These are phyloP conservation scores for Zaprionus kolodkinae DNA, from an alignment of 1,140 invertebrate species.

Conservation along the genomic window DNA sequence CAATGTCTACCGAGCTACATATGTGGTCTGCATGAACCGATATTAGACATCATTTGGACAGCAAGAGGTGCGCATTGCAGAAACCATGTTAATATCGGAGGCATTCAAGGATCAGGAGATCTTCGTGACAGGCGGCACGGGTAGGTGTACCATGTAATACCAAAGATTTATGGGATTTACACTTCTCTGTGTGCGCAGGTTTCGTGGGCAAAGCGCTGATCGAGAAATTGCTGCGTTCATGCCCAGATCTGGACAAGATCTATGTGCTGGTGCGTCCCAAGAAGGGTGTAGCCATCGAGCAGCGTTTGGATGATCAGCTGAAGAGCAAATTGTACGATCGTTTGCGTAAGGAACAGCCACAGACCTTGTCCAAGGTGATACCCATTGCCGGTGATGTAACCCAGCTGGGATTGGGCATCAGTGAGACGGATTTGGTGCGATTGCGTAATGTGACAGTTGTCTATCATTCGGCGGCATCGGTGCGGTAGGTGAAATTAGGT, in stretches of 20 bases:
- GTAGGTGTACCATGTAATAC: slow-evolving; percentile 84
- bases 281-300: slow-evolving; percentile 88
- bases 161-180: no score
- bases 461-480: slow-evolving; percentile 97
- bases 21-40: no score
- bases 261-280: slow-evolving; percentile 92
- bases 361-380: slow-evolving; percentile 89
- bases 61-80: slow-evolving; percentile 22
- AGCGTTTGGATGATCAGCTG: slow-evolving; percentile 87
- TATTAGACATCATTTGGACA: slow-evolving; percentile 38
- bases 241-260: slow-evolving; percentile 88
- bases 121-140: slow-evolving; percentile 89
- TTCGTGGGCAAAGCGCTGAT: slow-evolving; percentile 95
- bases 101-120: slow-evolving; percentile 87
- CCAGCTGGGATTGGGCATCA: slow-evolving; percentile 86
- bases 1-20: not conserved
- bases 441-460: slow-evolving; percentile 91
- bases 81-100: slow-evolving; percentile 82
- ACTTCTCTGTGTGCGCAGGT: slow-evolving; percentile 83
- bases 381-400: slow-evolving; percentile 92
- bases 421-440: slow-evolving; percentile 45
- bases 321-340: slow-evolving; percentile 85
- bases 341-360: slow-evolving; percentile 83
- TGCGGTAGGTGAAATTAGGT: no score
- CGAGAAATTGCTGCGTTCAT: slow-evolving; percentile 93